Conservation (phyloP, 2,113 vertebrate genomes). For the Hemiprocne comata region DNA sequence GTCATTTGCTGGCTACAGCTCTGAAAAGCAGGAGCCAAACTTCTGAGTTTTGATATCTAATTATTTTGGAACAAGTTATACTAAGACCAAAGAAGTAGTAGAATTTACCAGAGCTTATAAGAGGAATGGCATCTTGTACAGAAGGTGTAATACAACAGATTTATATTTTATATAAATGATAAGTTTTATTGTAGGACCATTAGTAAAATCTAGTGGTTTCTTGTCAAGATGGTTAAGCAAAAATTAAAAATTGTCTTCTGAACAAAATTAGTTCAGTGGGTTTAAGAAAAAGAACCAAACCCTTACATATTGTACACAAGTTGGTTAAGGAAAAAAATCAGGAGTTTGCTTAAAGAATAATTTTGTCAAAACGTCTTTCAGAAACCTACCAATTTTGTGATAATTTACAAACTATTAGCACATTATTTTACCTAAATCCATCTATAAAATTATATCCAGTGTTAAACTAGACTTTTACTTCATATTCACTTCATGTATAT, state of each 20-base stretch:
- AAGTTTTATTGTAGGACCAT: too few relatives aligned
- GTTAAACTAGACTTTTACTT: neutral
- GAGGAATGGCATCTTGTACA: neutral
- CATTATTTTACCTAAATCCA: neutral
- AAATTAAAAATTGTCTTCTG: neutral
- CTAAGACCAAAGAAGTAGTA: neutral
- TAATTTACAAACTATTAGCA: neutral
- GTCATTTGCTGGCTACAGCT: neutral
- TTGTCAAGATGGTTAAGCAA: neutral
- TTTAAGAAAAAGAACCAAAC: neutral
- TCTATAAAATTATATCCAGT: neutral
- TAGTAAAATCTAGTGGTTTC: neutral
- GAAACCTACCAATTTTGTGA: neutral
- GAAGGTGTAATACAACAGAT: neutral
- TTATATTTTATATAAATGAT: neutral
- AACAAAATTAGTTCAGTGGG: neutral
- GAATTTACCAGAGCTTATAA: neutral
- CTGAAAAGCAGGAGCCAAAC: neutral
- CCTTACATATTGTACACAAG: accelerated
- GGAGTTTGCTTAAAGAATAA: neutral
- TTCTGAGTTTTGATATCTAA: neutral
- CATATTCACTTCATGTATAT: neutral
- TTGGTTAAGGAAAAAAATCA: neutral
- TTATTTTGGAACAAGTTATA: neutral
- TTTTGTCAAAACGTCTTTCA: neutral